Evolutionary conservation across 2,888 invertebrate species (phyloP).

Genomic region (Lasius platythorax): DNA sequence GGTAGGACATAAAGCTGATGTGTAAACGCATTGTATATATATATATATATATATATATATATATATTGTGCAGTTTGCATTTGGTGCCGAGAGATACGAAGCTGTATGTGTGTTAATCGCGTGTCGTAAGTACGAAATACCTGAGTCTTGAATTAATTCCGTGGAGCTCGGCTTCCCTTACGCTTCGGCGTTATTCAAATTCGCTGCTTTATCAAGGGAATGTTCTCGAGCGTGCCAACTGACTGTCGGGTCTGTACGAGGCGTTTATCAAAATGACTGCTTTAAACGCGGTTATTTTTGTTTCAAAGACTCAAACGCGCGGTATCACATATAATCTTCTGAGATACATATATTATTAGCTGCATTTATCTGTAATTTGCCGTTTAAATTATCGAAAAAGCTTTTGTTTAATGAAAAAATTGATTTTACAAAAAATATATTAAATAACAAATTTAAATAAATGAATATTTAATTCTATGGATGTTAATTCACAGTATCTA

Average conservation of each 20-base stretch:
- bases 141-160: conserved; percentile 51
- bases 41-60: background rate
- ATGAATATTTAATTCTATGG: background rate
- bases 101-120: conserved; percentile 33
- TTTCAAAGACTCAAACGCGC: background rate
- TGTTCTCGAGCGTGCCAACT: conserved; percentile 22
- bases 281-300: conserved; percentile 31
- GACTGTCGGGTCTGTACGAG: conserved; percentile 23
- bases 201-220: conserved; percentile 24
- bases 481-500: background rate
- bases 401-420: background rate
- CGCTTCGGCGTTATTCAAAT: conserved; percentile 49
- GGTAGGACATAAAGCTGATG: background rate
- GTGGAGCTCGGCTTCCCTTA: conserved; percentile 10
- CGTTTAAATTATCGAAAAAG: background rate
- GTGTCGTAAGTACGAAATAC: conserved; percentile 2
- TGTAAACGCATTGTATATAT: background rate
- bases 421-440: background rate
- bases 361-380: background rate
- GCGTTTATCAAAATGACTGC: conserved; percentile 45
- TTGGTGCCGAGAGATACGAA: background rate
- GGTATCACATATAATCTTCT: background rate
- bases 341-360: background rate
- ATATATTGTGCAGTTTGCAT: conserved; percentile 16
- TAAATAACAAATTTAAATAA: background rate